Evolutionary conservation across 2,888 invertebrate genomes (phyloP).

Genomic region (Netelia inedita): DNA sequence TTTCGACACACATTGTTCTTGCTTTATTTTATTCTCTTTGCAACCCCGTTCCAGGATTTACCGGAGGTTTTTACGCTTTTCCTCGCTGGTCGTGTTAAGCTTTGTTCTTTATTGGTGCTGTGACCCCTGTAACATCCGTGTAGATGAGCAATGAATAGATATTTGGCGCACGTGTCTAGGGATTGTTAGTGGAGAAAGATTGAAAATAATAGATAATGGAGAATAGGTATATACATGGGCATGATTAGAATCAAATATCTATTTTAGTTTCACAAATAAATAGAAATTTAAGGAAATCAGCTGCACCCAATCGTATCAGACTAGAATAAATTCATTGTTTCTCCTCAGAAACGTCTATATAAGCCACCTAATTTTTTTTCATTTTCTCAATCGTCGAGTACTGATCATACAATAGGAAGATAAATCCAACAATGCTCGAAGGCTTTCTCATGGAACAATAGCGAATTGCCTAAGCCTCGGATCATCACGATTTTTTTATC

Average conservation of each 20-base stretch:
- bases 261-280: no score
- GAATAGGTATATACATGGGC: neutral
- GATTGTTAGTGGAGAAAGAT: neutral
- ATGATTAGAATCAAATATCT: no score
- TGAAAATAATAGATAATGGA: neutral
- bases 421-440: neutral
- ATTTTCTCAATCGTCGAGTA: neutral
- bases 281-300: no score
- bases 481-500: slow-evolving; percentile 49
- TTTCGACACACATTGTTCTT: slow-evolving; percentile 1
- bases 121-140: neutral
- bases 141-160: neutral
- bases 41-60: neutral
- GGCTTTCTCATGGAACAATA: neutral
- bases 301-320: no score
- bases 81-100: neutral
- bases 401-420: neutral
- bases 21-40: neutral
- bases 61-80: neutral
- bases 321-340: no score
- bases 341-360: neutral
- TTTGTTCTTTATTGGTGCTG: neutral
- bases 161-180: neutral
- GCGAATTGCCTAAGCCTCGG: neutral
- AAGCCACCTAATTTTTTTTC: neutral